Evolutionary conservation across 2,113 vertebrate species (phyloP).

Genomic region (Dipodomys spectabilis): DNA sequence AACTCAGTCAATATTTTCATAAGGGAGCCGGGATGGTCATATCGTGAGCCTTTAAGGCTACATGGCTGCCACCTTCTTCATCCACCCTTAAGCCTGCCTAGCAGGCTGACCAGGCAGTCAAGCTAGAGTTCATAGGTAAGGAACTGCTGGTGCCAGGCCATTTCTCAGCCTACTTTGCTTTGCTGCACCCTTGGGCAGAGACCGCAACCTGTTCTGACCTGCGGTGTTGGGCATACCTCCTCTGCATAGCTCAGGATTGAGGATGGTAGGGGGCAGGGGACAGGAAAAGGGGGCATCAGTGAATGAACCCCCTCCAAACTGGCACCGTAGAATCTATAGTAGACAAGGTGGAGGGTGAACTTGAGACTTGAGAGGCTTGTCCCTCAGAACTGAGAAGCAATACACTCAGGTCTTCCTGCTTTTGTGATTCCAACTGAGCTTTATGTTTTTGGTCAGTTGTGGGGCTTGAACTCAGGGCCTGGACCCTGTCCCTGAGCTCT

Average conservation of each 20-base stretch:
- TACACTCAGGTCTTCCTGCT: fast-evolving
- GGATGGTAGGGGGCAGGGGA: not conserved
- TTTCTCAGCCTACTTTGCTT: not conserved
- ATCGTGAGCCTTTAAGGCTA: too few species aligned
- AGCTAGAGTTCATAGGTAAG: not conserved
- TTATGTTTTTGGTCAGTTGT: too few species aligned
- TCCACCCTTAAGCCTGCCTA: fast-evolving
- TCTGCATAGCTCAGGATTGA: not conserved
- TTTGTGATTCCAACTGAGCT: not conserved
- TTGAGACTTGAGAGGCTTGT: not conserved
- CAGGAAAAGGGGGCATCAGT: not conserved
- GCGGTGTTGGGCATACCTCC: not conserved
- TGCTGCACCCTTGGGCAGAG: not conserved
- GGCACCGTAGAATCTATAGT: not conserved
- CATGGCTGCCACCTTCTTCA: not conserved
- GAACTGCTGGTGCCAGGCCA: not conserved
- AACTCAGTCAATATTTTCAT: too few species aligned
- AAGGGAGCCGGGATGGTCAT: not conserved
- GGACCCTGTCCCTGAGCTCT: too few species aligned
- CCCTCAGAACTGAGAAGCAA: not conserved
- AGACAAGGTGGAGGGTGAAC: too few species aligned
- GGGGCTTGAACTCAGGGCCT: too few species aligned
- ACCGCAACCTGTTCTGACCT: not conserved
- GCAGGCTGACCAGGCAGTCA: not conserved
- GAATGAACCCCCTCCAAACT: not conserved